phyloP scores from a whole-genome alignment of 2,113 vertebrate genomes.

The Periophthalmus modestus region DNA sequence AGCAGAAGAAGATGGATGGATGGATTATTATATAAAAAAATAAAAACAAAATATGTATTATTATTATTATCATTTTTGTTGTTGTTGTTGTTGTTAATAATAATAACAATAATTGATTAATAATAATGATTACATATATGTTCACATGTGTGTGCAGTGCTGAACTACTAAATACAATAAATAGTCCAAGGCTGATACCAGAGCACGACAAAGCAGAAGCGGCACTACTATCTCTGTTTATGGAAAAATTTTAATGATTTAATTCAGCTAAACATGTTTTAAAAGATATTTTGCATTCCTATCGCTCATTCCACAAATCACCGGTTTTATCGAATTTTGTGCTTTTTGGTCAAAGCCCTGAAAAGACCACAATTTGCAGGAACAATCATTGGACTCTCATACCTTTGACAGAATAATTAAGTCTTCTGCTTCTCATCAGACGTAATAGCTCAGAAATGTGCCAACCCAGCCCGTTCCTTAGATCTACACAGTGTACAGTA shows the following conservation, averaged over 20 bases:
- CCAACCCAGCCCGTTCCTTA: conserved; percentile 37
- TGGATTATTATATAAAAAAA: too few relatives aligned
- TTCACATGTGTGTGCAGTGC: neutral
- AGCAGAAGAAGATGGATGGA: too few relatives aligned
- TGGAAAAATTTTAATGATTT: neutral
- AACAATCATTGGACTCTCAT: neutral
- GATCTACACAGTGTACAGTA: conserved; percentile 28
- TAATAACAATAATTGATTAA: neutral
- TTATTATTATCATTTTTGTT: too few relatives aligned
- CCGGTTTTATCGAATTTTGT: neutral
- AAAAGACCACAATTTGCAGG: neutral
- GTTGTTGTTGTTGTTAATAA: too few relatives aligned
- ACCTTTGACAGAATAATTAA: conserved; percentile 8
- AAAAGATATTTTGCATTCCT: neutral
- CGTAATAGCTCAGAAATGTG: conserved; percentile 16
- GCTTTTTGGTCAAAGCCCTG: neutral
- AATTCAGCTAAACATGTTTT: neutral
- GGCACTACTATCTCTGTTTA: too few relatives aligned
- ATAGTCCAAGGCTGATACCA: neutral
- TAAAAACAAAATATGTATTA: too few relatives aligned
- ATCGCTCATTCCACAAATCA: neutral
- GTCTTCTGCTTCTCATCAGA: neutral
- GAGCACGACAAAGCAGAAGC: neutral
- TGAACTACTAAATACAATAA: neutral
- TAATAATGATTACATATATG: neutral